phyloP scores from a whole-genome alignment of 1,140 invertebrate species.

The Polypedilum pembai region DNA sequence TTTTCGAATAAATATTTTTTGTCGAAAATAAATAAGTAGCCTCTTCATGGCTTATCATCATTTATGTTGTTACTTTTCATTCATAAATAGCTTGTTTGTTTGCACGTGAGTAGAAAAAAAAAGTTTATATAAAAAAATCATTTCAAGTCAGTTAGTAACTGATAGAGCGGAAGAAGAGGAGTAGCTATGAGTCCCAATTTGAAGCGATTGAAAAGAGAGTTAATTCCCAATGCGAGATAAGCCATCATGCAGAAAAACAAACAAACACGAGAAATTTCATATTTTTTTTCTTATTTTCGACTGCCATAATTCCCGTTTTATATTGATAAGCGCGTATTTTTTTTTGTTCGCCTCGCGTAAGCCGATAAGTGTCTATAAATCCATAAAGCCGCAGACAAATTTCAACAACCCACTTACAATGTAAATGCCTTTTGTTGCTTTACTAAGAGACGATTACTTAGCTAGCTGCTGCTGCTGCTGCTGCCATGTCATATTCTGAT shows the following conservation, averaged over 20 bases:
- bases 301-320: conserved; percentile 4
- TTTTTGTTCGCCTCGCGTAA: neutral
- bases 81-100: no score
- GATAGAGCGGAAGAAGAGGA: no score
- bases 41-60: no score
- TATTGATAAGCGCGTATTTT: conserved; percentile 12
- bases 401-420: conserved; percentile 16
- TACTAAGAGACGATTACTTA: neutral
- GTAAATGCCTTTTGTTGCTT: neutral
- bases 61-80: no score
- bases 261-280: neutral
- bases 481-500: neutral
- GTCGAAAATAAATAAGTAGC: no score
- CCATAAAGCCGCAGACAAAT: conserved; percentile 7
- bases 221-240: neutral
- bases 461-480: neutral
- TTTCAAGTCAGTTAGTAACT: no score
- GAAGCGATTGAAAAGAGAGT: no score
- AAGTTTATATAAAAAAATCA: no score
- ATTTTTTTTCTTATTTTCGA: conserved; percentile 20
- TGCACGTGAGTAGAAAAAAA: no score
- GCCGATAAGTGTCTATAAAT: conserved; percentile 17
- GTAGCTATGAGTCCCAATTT: no score
- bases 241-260: conserved; percentile 3
- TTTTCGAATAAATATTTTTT: no score